Evolutionary conservation across 1,140 invertebrate genomes (phyloP), one percentile per base, ranked within the genome.

Genomic region (Heterodera schachtii): DNA sequence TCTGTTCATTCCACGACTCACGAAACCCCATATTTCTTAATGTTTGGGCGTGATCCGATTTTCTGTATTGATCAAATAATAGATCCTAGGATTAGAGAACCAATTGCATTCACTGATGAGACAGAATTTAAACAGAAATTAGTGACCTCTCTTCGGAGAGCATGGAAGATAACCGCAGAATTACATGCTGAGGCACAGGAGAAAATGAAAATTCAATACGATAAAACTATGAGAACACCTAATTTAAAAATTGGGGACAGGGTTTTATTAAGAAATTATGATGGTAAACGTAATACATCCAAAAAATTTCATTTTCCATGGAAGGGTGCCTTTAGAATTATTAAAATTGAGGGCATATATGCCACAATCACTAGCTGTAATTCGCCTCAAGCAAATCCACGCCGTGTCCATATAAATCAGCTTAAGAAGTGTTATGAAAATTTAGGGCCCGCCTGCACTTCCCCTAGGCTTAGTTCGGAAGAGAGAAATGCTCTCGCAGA

Each of bases 21-120:
- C 5, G 81, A 82, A 52, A 31, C 81, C 8, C 81, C 81, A 19
- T 82, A 75, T 1, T 82, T 71, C 46, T 21, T 82, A 3, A 31
- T 82, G 44, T 82, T 74, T 43, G 81, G 81, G 0, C 47, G 81
- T 52, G 80, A 82, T 44, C 81, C 81, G 1, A 82, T 82, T 9
- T 82, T 79, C n/a, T 46, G 60, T 8, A 3, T 82, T 1, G 81
- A 75, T 21, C 52, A 46, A n/a, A 67, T 82, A 0, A 13, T 82
- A 4, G 41, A 81, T 6, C 77, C 81, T 0, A 64, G 60, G 19
- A 8, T 41, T 8, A 76, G 52, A 52, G 64, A 57, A 9, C 46
- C 41, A 7, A 0, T 73, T 9, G n/a, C 49, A 13, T 31, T 41
- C 3, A 76, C 49, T 0, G 81, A 74, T 9, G 43, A 16, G 11